phyloP scores from a whole-genome alignment of 2,113 vertebrate species.

The Hirundichthys speculiger region DNA sequence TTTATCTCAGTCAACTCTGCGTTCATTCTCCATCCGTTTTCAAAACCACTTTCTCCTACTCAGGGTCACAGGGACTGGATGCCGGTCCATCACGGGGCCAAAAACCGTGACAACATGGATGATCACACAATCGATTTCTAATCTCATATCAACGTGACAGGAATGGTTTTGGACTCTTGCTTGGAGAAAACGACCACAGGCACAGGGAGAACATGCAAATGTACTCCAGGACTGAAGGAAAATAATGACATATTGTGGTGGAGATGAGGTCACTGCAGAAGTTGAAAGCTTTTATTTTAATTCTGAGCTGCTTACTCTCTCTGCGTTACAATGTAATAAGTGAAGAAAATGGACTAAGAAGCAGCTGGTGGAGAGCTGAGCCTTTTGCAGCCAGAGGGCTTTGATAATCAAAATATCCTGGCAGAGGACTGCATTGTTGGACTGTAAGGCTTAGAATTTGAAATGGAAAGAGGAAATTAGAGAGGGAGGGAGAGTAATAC shows the following conservation, averaged over 20 bases:
- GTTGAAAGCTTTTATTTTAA: slow-evolving; percentile 35
- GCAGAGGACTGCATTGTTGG: slow-evolving; percentile 52
- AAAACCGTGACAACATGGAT: no score
- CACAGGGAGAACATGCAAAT: neutral
- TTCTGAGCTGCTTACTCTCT: slow-evolving; percentile 5
- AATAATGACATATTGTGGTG: neutral
- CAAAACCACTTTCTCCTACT: no score
- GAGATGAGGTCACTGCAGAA: slow-evolving; percentile 18
- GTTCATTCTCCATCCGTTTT: no score
- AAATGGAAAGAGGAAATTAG: slow-evolving; percentile 43
- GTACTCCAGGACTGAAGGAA: neutral
- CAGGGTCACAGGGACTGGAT: no score
- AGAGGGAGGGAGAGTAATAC: slow-evolving; percentile 9
- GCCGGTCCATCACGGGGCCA: no score
- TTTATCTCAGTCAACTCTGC: no score
- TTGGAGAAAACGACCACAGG: neutral
- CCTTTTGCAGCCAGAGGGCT: slow-evolving; percentile 43
- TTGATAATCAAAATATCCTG: slow-evolving; percentile 66
- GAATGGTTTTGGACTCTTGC: no score
- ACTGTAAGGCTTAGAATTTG: slow-evolving; percentile 45
- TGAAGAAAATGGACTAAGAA: slow-evolving; percentile 25
- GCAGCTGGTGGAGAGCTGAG: slow-evolving; percentile 26
- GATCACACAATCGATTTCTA: no score
- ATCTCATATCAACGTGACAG: no score
- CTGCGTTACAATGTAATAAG: slow-evolving; percentile 56